phyloP scores from a whole-genome alignment of 2,113 vertebrate species.

The Misgurnus anguillicaudatus region DNA sequence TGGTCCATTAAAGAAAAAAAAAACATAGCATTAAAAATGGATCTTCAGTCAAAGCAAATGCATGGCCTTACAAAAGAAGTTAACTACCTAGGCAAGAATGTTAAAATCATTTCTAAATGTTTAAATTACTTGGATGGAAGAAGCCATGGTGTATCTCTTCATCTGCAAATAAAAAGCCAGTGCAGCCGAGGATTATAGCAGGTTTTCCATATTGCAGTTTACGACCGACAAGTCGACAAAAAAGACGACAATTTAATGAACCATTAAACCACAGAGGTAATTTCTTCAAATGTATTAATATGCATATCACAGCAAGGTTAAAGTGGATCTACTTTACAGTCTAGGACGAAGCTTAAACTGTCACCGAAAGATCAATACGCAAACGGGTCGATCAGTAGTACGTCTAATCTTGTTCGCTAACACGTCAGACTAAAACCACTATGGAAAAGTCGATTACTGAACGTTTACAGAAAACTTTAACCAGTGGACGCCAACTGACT shows the following conservation, averaged over 20 bases:
- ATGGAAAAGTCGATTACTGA: slow-evolving; percentile 1
- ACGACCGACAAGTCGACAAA: neutral
- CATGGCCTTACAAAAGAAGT: slow-evolving; percentile 1
- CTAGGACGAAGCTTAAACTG: neutral
- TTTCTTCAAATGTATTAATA: slow-evolving; percentile 12
- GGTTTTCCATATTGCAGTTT: neutral
- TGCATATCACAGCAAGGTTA: slow-evolving; percentile 5
- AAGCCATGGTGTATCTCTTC: neutral
- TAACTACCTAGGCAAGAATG: slow-evolving; percentile 2
- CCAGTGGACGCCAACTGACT: slow-evolving; percentile 9
- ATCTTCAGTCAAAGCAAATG: slow-evolving; percentile 21
- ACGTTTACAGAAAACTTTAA: neutral
- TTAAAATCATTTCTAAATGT: slow-evolving; percentile 18
- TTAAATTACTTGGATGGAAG: slow-evolving; percentile 5
- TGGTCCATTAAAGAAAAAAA: slow-evolving; percentile 77
- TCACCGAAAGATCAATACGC: neutral
- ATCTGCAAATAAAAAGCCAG: slow-evolving; percentile 15
- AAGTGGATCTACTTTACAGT: slow-evolving; percentile 6
- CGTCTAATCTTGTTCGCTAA: slow-evolving; percentile 1
- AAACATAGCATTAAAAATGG: slow-evolving; percentile 32
- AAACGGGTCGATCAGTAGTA: slow-evolving; percentile 13
- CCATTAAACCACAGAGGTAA: neutral
- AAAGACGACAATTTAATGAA: neutral
- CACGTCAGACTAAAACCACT: slow-evolving; percentile 10
- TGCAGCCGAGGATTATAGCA: neutral